A percentile compares a stretch with the other conserved stretches of the same genome.
Evolutionary conservation across 1,140 invertebrate species (phyloP).

Genomic region (Neodiprion virginianus): DNA sequence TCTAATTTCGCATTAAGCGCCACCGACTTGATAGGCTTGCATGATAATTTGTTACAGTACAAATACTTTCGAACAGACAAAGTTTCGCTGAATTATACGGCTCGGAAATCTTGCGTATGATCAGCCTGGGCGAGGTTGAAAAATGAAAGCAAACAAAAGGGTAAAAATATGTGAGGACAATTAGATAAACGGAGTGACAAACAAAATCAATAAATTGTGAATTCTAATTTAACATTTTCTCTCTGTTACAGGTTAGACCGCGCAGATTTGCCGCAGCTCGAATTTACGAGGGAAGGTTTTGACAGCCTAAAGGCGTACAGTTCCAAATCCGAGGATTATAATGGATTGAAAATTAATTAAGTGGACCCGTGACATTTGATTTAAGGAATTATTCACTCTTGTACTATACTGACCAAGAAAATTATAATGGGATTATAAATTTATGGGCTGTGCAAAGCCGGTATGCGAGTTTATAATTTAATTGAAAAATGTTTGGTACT

Average conservation of each 20-base stretch:
- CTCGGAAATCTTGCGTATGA: no score
- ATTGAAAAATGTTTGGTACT: not conserved
- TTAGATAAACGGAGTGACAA: not conserved
- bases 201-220: not conserved
- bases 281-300: not conserved
- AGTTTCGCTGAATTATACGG: no score
- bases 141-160: not conserved
- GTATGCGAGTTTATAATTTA: not conserved
- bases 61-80: no score
- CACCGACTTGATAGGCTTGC: no score
- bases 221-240: not conserved
- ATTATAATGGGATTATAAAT: not conserved
- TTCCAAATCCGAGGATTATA: not conserved
- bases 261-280: not conserved
- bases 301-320: not conserved
- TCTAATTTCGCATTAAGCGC: no score
- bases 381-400: not conserved
- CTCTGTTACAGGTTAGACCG: not conserved
- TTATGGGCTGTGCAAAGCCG: not conserved
- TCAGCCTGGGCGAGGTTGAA: not conserved
- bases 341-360: not conserved
- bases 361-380: not conserved
- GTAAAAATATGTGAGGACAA: not conserved
- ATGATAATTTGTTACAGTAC: no score
- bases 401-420: not conserved